Evolutionary conservation across 2,888 invertebrate genomes (phyloP), one percentile per base, ranked within the genome.

Genomic region (Cheilosia vulpina): DNA sequence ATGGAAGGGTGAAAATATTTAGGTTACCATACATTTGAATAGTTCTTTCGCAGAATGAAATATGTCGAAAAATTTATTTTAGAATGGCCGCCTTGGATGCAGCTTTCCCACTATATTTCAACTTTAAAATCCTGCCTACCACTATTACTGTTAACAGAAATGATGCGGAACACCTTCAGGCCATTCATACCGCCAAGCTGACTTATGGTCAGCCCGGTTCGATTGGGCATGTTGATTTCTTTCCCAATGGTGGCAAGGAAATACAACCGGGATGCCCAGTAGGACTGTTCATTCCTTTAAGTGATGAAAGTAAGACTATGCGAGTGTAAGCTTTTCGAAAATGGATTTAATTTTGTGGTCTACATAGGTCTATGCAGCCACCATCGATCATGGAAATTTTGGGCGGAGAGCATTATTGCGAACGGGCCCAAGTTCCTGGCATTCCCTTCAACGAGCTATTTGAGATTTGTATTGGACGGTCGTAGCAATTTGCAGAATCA

Each of bases 231-330:
- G 68, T 72, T 7, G 85, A 85, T 52, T 85, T 85, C 50, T 81
- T 81, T 81, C 85, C 85, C 19, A 85, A 85, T 57, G 85, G 85
- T 11, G 85, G 85, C 2, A 13, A 0, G 2, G 76, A 73, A 47
- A 76, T 71, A n/a, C 85, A 85, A 7, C 85, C 85, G n/a, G 85
- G 85, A 38, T 85, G 85, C 27, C 81, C 85, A 43, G n/a, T 27
- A 27, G 75, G 73, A 41, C 41, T 81, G 17, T 19, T 81, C 21
- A 9, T 81, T 19, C 80, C 80, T 27, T 66, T 85, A 11, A 72
- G 76, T 45, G 24, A 66, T 0, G 72, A 85, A 62, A 76, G 85
- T 78, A 43, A 27, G 41, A 13, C 1, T 34, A 6, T 31, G 45
- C 9, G 7, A 6, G 17, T 9, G 2, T 47, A 1, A 38, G 15